Percentiles rank a stretch among this genome's conserved stretches.
Evolutionary conservation across 2,888 invertebrate species (phyloP).

Genomic region (Stenodema calcarata): DNA sequence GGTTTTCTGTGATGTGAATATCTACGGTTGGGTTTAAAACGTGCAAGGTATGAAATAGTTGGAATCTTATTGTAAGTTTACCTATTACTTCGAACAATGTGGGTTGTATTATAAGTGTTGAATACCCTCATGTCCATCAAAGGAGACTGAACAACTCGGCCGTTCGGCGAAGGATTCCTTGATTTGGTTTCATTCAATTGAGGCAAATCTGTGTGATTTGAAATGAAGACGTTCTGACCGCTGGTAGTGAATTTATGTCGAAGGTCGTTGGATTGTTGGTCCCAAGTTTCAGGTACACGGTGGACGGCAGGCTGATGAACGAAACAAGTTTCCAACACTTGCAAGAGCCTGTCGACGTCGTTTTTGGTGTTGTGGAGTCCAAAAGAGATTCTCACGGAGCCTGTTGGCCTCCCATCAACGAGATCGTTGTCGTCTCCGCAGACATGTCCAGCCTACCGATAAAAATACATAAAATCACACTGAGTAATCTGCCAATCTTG

Average conservation of each 20-base stretch:
- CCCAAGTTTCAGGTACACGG: constrained; percentile 61
- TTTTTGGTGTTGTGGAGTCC: constrained; percentile 83
- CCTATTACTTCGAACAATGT: neutral
- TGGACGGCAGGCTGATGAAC: constrained; percentile 65
- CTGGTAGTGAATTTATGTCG: neutral
- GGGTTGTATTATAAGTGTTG: neutral
- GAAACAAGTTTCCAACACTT: constrained; percentile 80
- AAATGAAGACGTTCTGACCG: neutral
- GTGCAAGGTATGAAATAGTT: neutral
- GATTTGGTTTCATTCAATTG: constrained; percentile 50
- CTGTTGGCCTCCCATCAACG: constrained; percentile 86
- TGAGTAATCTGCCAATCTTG: neutral
- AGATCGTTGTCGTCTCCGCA: constrained; percentile 90
- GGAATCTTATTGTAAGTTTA: neutral
- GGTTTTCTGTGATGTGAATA: no score
- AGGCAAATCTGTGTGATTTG: neutral
- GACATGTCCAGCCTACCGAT: constrained; percentile 76
- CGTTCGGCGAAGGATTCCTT: neutral
- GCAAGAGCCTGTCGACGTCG: constrained; percentile 75
- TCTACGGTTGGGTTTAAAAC: no score
- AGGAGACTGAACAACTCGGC: neutral
- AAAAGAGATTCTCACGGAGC: constrained; percentile 89
- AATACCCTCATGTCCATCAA: neutral
- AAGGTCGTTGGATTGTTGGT: neutral
- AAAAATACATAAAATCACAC: neutral